phyloP scores from a whole-genome alignment of 53 echinoderm and acorn worm species.

The Hippasteria phrygiana region DNA sequence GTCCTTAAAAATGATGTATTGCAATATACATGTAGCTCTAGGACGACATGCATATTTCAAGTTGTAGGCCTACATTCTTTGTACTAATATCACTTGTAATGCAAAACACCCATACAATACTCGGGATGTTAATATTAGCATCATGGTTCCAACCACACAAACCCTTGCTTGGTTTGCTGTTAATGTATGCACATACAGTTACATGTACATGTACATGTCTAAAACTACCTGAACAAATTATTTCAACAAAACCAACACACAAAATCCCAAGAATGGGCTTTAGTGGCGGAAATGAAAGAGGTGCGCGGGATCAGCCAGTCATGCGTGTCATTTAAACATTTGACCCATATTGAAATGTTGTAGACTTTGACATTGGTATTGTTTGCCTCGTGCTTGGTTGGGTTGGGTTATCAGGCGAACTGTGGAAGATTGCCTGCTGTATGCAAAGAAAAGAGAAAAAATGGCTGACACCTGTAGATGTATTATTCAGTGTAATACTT shows the following conservation, averaged over 20 bases:
- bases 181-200: not conserved
- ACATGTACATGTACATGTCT: not conserved
- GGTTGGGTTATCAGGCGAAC: not conserved
- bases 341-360: constrained; percentile 17
- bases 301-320: constrained; percentile 6
- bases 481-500: not conserved
- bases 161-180: too few species aligned
- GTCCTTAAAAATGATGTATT: too few species aligned
- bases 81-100: too few species aligned
- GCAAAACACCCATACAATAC: too few species aligned
- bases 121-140: too few species aligned
- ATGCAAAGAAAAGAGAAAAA: not conserved
- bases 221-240: not conserved
- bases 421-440: not conserved
- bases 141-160: too few species aligned
- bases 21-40: too few species aligned
- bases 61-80: too few species aligned
- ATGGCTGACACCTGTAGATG: not conserved
- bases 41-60: too few species aligned
- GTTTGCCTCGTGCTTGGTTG: not conserved
- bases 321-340: constrained; percentile 49
- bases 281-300: constrained; percentile 18
- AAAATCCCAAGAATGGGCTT: constrained; percentile 21
- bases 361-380: constrained; percentile 29
- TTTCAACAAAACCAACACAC: constrained; percentile 18